Evolutionary conservation across 2,113 vertebrate species (phyloP).

Genomic region (Serinus canaria): DNA sequence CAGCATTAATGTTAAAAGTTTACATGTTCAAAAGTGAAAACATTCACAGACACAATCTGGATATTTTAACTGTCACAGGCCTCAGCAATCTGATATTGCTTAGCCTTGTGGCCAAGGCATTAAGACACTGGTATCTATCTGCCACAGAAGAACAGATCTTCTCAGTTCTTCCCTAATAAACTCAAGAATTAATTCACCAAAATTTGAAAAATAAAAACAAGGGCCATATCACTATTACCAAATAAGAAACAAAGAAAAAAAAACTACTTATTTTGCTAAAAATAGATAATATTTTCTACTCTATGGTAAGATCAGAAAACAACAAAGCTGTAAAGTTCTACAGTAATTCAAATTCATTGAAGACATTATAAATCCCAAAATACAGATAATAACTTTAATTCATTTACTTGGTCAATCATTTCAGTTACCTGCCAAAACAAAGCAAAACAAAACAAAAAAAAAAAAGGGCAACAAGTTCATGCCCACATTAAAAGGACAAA

Average conservation of each 20-base stretch:
- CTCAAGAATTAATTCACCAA: neutral
- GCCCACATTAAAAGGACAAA: neutral
- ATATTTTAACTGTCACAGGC: slow-evolving; percentile 3
- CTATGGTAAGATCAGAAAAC: neutral
- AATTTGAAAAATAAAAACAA: neutral
- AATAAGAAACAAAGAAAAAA: neutral
- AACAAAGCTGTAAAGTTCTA: neutral
- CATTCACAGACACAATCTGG: slow-evolving; percentile 18
- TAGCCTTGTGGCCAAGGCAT: neutral
- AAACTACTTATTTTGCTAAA: neutral
- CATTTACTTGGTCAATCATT: neutral
- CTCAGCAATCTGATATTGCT: neutral
- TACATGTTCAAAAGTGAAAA: slow-evolving; percentile 30
- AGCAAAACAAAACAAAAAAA: neutral
- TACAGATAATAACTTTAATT: neutral
- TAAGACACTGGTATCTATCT: neutral
- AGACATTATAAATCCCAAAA: neutral
- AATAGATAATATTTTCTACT: neutral
- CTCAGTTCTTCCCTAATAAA: neutral
- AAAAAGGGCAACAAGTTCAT: neutral
- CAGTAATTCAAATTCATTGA: neutral
- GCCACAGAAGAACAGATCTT: neutral
- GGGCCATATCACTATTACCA: neutral
- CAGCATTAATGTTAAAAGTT: slow-evolving; percentile 9
- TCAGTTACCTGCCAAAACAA: neutral